Base-by-base conservation (phyloP, 2,113 vertebrate species). In the Suncus etruscus region DNA sequence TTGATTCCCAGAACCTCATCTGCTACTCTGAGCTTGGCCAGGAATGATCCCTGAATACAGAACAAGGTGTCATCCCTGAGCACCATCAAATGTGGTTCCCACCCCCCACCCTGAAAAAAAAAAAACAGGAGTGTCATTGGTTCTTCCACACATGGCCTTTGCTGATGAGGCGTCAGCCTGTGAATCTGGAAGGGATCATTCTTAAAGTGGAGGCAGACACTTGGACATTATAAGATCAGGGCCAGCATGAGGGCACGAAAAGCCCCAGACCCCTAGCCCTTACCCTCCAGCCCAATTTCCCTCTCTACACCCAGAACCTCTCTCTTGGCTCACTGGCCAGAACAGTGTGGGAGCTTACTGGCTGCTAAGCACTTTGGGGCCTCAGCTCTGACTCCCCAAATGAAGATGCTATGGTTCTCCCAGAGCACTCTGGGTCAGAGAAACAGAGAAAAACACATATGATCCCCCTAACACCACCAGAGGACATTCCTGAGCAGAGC, bases 141-240 rank as follows among this genome's bases (percentile, higher is more conserved):
- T 90, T 95, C 96, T 90, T 89, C 88, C 92, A 84, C 80, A 83
- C 86, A 86, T 45, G 25, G 0, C 90, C 95, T 96, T 97, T 61
- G 81, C 91, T 96, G 94, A 95, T 88, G 95, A 94, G 90, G 91
- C 45, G 0, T 7, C 32, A 51, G 47, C 76, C 89, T 84, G 83
- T 78, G 87, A 83, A 95, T 72, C 92, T 68, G 80, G 93, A 91
- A 91, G 88, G 73, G 89, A 82, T 90, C 15, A 39, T 39, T 39
- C 39, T 39, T 39, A n/a, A 51, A 83, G 91, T 89, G 85, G 25
- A n/a, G 48, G 48, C 8, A 68, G 27, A 72, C 78, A 61, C 22
- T 50, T 66, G 1, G 63, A 22, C 58, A 29, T 39, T 85, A 80
- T 86, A 20, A 22, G 18, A 39, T 7, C 24, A 70, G 45, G 11